These are phyloP conservation scores for Arizona elegans DNA, from an alignment of 2,113 vertebrate genomes.

Conservation along the genomic window DNA sequence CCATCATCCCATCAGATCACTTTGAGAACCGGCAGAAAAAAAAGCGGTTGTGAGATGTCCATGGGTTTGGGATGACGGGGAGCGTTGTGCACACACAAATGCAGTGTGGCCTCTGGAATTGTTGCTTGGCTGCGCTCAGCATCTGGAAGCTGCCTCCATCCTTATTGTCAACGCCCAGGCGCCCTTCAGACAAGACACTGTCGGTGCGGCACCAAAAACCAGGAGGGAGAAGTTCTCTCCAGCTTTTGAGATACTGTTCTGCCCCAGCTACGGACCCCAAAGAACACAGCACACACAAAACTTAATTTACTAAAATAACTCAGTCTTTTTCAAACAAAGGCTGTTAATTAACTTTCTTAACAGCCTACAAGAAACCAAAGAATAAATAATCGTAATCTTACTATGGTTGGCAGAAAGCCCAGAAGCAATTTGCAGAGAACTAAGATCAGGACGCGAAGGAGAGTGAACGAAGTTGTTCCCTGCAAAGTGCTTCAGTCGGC, in stretches of 20 bases:
- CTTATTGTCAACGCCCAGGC: not conserved
- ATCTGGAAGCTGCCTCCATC: not conserved
- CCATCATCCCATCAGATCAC: not conserved
- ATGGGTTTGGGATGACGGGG: not conserved
- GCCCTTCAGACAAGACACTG: not conserved
- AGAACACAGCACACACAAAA: too few species aligned
- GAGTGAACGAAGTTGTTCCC: too few species aligned
- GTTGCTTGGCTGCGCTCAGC: not conserved
- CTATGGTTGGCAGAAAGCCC: too few species aligned
- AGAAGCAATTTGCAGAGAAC: too few species aligned
- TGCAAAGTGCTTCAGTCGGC: too few species aligned
- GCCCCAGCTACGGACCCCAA: too few species aligned
- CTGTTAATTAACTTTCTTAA: too few species aligned
- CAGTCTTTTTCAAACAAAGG: too few species aligned
- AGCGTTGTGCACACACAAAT: not conserved
- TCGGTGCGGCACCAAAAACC: not conserved
- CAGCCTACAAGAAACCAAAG: too few species aligned
- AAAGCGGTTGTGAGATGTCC: not conserved
- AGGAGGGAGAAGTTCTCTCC: constrained; percentile 15
- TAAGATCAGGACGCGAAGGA: too few species aligned
- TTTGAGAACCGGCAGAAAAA: not conserved
- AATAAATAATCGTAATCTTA: too few species aligned
- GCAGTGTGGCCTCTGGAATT: not conserved
- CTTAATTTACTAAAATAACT: too few species aligned
- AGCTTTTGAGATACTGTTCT: not conserved